Conservation (phyloP, 53 echinoderm and acorn worm species). For the Echinometra lucunter region DNA sequence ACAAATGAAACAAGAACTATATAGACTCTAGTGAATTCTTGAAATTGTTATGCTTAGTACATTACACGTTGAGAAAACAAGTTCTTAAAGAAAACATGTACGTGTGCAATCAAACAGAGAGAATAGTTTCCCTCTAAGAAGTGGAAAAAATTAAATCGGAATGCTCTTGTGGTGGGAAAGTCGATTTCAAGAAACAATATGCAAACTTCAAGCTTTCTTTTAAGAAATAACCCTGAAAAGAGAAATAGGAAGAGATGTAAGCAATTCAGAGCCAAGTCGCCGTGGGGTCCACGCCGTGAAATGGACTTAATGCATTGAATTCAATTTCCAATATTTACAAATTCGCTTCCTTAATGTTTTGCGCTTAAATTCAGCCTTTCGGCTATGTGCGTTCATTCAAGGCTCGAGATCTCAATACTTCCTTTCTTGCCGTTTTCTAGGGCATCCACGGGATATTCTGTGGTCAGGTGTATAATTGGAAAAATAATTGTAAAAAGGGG, state of each 20-base stretch:
- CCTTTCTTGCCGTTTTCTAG: background rate
- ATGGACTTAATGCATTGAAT: slow-evolving; percentile 50
- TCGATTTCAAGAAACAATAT: background rate
- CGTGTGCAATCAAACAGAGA: background rate
- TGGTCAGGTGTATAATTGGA: background rate
- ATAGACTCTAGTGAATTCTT: no score
- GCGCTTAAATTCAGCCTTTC: slow-evolving; percentile 56
- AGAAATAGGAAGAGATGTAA: background rate
- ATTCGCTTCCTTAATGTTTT: slow-evolving; percentile 32
- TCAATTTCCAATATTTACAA: slow-evolving; percentile 55
- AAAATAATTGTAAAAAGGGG: background rate
- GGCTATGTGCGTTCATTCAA: slow-evolving; percentile 26
- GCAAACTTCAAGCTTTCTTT: background rate
- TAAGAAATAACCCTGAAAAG: background rate
- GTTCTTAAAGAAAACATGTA: no score
- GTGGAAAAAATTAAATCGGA: background rate
- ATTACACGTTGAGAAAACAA: no score
- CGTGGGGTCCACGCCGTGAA: background rate
- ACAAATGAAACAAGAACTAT: no score
- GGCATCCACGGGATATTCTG: background rate
- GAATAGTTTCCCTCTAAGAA: background rate
- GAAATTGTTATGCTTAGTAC: no score
- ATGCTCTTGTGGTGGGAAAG: background rate
- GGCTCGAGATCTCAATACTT: background rate
- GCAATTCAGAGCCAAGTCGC: background rate